phyloP scores from a whole-genome alignment of 2,888 invertebrate species.

The Ormyrus thymus region DNA sequence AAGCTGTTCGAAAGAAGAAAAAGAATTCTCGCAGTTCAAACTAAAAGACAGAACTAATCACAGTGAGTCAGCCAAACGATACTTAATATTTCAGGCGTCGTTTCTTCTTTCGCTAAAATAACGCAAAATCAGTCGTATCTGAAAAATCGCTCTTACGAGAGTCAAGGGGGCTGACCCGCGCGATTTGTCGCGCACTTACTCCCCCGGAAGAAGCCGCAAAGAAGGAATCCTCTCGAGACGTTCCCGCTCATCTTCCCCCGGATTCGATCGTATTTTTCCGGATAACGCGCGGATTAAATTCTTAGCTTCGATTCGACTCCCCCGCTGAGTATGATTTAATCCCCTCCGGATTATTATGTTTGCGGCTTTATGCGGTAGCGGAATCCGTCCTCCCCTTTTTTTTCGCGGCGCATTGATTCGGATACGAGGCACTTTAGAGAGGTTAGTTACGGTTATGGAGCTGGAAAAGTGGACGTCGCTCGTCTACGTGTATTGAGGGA shows the following conservation, averaged over 20 bases:
- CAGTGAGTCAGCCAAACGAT: no score
- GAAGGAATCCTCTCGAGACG: no score
- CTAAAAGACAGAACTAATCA: no score
- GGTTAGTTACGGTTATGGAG: no score
- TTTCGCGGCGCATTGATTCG: no score
- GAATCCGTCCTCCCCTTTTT: no score
- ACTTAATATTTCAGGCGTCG: not conserved
- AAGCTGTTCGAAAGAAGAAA: not conserved
- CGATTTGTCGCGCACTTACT: conserved; percentile 39
- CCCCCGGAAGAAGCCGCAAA: not conserved
- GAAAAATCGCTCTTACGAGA: conserved; percentile 45
- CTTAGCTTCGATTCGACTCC: not conserved
- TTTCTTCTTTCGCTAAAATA: no score
- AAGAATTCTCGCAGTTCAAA: not conserved
- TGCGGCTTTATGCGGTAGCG: no score
- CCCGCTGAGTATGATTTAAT: conserved; percentile 2
- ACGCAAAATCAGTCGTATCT: conserved; percentile 35
- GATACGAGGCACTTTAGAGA: no score
- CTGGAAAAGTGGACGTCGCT: no score
- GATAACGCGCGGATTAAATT: conserved; percentile 35
- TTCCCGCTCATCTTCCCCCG: conserved; percentile 8
- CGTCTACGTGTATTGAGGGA: no score
- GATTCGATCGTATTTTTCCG: conserved; percentile 14
- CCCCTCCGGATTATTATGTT: not conserved
- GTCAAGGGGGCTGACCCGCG: conserved; percentile 3